A percentile compares a stretch with the other conserved stretches of the same genome.
phyloP scores from a whole-genome alignment of 1,140 invertebrate genomes.

The Colletes gigas region DNA sequence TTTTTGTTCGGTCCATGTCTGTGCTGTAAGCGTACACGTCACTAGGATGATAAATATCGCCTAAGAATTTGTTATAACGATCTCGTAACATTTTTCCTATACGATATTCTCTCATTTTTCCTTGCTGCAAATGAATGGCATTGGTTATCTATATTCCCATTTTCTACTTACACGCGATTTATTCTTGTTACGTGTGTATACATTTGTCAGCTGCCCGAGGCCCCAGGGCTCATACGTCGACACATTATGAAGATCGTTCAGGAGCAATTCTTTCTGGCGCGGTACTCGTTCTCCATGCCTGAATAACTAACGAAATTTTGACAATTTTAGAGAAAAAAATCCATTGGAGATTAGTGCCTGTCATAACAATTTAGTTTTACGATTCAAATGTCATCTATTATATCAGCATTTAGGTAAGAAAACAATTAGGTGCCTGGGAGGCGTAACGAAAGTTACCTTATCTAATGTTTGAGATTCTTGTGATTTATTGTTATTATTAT shows the following conservation, averaged over 20 bases:
- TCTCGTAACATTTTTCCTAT: slow-evolving; percentile 81
- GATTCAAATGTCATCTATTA: too few relatives aligned
- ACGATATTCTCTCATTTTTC: slow-evolving; percentile 81
- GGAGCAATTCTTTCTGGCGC: slow-evolving; percentile 78
- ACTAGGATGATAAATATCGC: slow-evolving; percentile 77
- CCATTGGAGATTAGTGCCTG: too few relatives aligned
- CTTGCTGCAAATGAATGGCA: slow-evolving; percentile 73
- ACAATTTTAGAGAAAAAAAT: not conserved
- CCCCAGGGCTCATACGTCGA: slow-evolving; percentile 75
- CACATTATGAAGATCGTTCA: slow-evolving; percentile 75
- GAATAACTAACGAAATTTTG: slow-evolving; percentile 75
- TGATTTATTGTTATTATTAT: too few relatives aligned
- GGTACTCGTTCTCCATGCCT: slow-evolving; percentile 83
- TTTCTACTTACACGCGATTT: not conserved
- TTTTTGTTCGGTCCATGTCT: slow-evolving; percentile 83
- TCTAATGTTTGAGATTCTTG: too few relatives aligned
- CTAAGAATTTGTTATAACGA: slow-evolving; percentile 81
- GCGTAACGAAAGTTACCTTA: too few relatives aligned
- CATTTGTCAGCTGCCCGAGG: slow-evolving; percentile 81
- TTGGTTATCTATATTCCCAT: not conserved
- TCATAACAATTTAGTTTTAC: too few relatives aligned
- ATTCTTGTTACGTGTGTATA: slow-evolving; percentile 65
- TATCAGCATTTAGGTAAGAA: too few relatives aligned
- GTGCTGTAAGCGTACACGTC: slow-evolving; percentile 79
- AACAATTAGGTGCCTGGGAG: too few relatives aligned